Conservation (phyloP, 2,888 invertebrate genomes). For the Hipparchia sbordonii region DNA sequence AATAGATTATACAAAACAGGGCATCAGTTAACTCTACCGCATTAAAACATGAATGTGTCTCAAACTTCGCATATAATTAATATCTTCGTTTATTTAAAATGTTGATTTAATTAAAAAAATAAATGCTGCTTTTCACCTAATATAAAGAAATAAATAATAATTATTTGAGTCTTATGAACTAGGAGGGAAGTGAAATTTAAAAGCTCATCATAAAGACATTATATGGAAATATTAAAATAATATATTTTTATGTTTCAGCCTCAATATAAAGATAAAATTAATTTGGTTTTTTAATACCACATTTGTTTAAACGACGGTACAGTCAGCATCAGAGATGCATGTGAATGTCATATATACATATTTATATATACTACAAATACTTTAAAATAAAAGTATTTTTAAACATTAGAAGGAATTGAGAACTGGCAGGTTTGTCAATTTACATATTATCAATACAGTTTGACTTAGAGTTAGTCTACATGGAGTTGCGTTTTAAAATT, state of each 20-base stretch:
- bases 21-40: constrained; percentile 1
- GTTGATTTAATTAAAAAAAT: not conserved
- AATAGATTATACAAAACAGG: not conserved
- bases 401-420: too few relatives aligned
- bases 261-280: constrained; percentile 1
- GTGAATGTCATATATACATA: too few relatives aligned
- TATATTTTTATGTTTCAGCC: not conserved
- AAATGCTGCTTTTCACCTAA: not conserved
- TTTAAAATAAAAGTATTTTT: too few relatives aligned
- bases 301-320: not conserved
- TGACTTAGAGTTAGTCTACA: too few relatives aligned
- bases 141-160: not conserved
- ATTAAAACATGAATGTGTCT: not conserved
- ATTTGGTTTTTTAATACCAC: constrained; percentile 10
- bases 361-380: too few relatives aligned
- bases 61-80: not conserved
- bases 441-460: too few relatives aligned
- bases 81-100: not conserved
- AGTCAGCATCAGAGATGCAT: not conserved
- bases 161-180: not conserved
- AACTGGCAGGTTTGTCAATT: too few relatives aligned
- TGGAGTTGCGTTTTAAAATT: not conserved
- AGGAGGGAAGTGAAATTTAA: not conserved
- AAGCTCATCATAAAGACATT: not conserved
- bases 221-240: not conserved